Evolutionary conservation across 2,113 vertebrate species (phyloP), one percentile per base, ranked within the genome.

Genomic region (Takifugu bimaculatus): DNA sequence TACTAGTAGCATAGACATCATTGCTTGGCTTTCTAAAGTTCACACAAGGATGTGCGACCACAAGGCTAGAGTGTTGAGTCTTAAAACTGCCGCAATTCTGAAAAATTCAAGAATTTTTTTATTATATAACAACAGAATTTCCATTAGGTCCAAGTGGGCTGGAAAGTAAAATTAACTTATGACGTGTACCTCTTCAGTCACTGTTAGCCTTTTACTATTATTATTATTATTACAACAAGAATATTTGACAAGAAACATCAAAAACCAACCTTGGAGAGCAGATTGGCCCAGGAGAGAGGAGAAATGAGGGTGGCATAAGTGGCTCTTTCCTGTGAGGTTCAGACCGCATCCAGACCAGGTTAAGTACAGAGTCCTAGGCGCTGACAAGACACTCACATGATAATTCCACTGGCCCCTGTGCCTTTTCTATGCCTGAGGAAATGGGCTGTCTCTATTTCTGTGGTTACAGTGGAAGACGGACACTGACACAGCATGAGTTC

Each of bases 351-450:
- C 53, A 73, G 15, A 64, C 55, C 52, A 26, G 58, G 56, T 58
- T 53, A 68, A 63, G 54, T 39, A 42, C 61, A 44, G 60, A 53
- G 65, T 65, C 74, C 45, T 57, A 45, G 43, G 43, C 55, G 58
- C 42, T 58, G 58, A 82, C 54, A 64, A 81, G 79, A 66, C 59
- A 63, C 54, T 71, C 48, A 67, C 29, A 28, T n/a, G 57, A 69
- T 68, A 44, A 70, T 72, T 61, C 62, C 72, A 57, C 52, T 39
- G 50, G 43, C 27, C 26, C 61, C 58, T 29, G 52, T 78, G 78
- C 66, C 79, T 75, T 77, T 57, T 20, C 65, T n/a, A 70, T 68
- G 70, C 75, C 69, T 66, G 54, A 85, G 83, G 83, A 87, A 89
- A 85, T 72, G 72, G 74, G 74, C 80, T 81, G 65, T 67, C 72